A percentile compares a stretch with the other conserved stretches of the same genome.
phyloP scores from a whole-genome alignment of 2,888 invertebrate genomes.

The Teinopalpus imperialis region DNA sequence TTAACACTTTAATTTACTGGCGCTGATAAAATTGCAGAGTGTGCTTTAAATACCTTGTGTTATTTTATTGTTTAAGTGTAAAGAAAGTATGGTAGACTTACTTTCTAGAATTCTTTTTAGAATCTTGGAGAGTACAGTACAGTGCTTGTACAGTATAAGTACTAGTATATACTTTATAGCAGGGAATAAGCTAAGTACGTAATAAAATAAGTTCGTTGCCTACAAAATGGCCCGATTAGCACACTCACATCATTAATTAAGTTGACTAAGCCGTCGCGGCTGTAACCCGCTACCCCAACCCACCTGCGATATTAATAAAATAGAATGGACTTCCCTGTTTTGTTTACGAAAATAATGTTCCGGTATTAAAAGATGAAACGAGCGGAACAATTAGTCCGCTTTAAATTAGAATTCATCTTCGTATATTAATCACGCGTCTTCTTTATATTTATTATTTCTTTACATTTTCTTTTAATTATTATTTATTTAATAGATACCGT shows the following conservation, averaged over 20 bases:
- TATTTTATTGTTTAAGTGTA: too few species aligned
- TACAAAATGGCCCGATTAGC: slow-evolving; percentile 22
- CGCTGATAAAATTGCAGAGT: too few species aligned
- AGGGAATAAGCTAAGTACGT: slow-evolving; percentile 18
- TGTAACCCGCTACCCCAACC: slow-evolving; percentile 15
- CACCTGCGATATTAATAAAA: slow-evolving; percentile 27
- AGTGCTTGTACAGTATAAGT: too few species aligned
- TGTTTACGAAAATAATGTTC: slow-evolving; percentile 22
- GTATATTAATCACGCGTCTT: slow-evolving; percentile 15
- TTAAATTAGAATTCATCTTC: slow-evolving; percentile 21
- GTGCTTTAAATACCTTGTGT: too few species aligned
- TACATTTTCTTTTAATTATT: too few species aligned
- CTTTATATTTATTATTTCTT: too few species aligned
- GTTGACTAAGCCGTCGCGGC: slow-evolving; percentile 21
- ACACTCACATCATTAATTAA: slow-evolving; percentile 25
- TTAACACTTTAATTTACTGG: slow-evolving; percentile 3
- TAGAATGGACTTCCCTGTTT: slow-evolving; percentile 17
- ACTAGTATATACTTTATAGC: too few species aligned
- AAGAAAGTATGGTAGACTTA: too few species aligned
- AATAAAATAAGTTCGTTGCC: slow-evolving; percentile 25
- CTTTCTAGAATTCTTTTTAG: too few species aligned
- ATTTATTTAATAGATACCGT: too few species aligned
- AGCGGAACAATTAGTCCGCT: slow-evolving; percentile 14
- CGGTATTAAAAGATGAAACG: slow-evolving; percentile 24
- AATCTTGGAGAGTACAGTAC: too few species aligned